These are phyloP conservation scores for Drosophila tropicalis DNA, from an alignment of 1,140 invertebrate species.

Conservation along the genomic window DNA sequence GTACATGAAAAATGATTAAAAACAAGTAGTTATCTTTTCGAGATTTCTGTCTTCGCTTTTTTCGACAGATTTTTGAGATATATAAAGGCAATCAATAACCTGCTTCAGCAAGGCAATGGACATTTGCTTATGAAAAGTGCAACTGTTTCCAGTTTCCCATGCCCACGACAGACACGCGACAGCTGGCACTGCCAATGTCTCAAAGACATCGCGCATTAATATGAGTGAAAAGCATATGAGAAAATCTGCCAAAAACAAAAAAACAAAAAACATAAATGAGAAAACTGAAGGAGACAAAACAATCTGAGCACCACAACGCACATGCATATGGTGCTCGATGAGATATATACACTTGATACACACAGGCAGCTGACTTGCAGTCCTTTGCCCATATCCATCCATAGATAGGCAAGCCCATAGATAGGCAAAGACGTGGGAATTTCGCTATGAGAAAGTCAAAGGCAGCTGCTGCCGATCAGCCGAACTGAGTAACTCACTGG, in stretches of 20 bases:
- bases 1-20: too few relatives aligned
- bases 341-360: conserved; percentile 61
- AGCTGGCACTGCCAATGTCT: conserved; percentile 54
- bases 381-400: conserved; percentile 50
- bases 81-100: conserved; percentile 28
- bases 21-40: neutral
- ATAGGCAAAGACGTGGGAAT: conserved; percentile 67
- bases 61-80: conserved; percentile 7
- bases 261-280: conserved; percentile 34
- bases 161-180: conserved; percentile 55
- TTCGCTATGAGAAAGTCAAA: conserved; percentile 69
- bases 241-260: conserved; percentile 67
- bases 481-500: neutral
- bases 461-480: conserved; percentile 36
- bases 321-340: conserved; percentile 34
- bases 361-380: conserved; percentile 69
- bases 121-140: conserved; percentile 42
- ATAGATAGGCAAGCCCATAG: conserved; percentile 36
- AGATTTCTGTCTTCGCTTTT: conserved; percentile 6
- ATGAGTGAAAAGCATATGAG: conserved; percentile 65
- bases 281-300: conserved; percentile 36
- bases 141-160: conserved; percentile 62
- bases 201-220: conserved; percentile 31
- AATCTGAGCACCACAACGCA: conserved; percentile 59
- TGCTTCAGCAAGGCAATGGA: neutral